Base-by-base conservation (phyloP, 2,797 vertebrate species). In the Gallinago solitaria region DNA sequence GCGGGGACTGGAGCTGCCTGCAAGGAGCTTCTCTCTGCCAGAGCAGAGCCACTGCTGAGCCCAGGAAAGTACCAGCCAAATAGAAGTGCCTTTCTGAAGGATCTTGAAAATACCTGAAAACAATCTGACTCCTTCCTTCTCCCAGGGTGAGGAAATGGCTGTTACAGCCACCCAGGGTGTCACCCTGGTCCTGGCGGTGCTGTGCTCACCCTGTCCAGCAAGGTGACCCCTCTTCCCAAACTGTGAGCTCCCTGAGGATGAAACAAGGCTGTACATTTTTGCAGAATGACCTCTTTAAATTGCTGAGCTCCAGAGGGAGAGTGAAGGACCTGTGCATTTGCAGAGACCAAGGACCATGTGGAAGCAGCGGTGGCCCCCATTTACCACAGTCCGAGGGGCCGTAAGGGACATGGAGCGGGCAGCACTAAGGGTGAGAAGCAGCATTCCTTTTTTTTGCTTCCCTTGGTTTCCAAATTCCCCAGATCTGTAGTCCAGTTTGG, bases 401-500 rank as follows among this genome's bases (percentile, higher is more conserved):
- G 1, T 5, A 4, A 32, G 37, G 21, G 43, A 1, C 16, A 10
- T 1, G 25, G 28, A 5, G 5, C 6, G 35, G 16, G 45, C 1
- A 23, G 23, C 33, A 5, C 21, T 2, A 11, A 18, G 45, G n/a
- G 9, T 7, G 28, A 45, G 37, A 17, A 32, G 5, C 37, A 21
- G 27, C 30, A 37, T 39, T 39, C 15, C 64, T 35, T 33, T 16
- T 28, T 33, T 30, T 13, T 4, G 64, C 41, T 25, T 18, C 16
- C 3, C 1, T 8, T 5, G 17, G 18, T 41, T 68, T 61, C 60
- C 12, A 2, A 28, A 33, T 28, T 37, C 19, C 33, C 28, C 43
- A 3, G 32, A 14, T 67, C 14, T 53, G 30, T 7, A 16, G 24
- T 4, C 35, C 39, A 6, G 24, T 18, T n/a, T 24, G 35, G 60